These are phyloP conservation scores for Hipparchia sbordonii DNA, from an alignment of 2,888 invertebrate genomes.

Conservation along the genomic window DNA sequence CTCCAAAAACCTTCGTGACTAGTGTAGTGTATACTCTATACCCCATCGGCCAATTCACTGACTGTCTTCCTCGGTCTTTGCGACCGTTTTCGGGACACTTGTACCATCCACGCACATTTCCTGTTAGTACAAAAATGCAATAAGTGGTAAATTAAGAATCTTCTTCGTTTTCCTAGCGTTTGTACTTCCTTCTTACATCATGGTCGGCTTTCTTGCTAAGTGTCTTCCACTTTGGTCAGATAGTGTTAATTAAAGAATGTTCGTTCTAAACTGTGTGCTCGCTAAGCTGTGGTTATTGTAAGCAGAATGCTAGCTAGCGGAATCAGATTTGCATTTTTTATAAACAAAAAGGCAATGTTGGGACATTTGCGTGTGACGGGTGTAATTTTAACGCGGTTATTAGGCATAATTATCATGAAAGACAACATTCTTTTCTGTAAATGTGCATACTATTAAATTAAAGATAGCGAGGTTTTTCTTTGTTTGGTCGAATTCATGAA, in stretches of 20 bases:
- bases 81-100: no score
- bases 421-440: conserved; percentile 14
- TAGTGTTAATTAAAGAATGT: not conserved
- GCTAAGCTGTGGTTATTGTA: conserved; percentile 7
- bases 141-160: no score
- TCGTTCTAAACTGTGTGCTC: not conserved
- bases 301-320: conserved; percentile 37
- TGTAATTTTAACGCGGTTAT: conserved; percentile 35
- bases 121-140: no score
- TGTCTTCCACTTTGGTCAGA: no score
- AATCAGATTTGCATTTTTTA: conserved; percentile 58
- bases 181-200: no score
- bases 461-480: not conserved
- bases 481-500: conserved; percentile 6
- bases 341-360: conserved; percentile 44
- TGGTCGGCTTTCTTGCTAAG: no score
- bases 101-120: no score
- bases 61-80: no score
- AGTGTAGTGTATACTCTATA: no score
- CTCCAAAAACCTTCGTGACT: no score
- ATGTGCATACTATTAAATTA: conserved; percentile 13
- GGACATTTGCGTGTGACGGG: conserved; percentile 37
- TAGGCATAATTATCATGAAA: conserved; percentile 29
- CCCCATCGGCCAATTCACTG: no score
- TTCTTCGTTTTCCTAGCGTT: no score